Evolutionary conservation across 2,797 vertebrate species (phyloP), one percentile per base, ranked within the genome.

Genomic region (Crypturellus tataupa): DNA sequence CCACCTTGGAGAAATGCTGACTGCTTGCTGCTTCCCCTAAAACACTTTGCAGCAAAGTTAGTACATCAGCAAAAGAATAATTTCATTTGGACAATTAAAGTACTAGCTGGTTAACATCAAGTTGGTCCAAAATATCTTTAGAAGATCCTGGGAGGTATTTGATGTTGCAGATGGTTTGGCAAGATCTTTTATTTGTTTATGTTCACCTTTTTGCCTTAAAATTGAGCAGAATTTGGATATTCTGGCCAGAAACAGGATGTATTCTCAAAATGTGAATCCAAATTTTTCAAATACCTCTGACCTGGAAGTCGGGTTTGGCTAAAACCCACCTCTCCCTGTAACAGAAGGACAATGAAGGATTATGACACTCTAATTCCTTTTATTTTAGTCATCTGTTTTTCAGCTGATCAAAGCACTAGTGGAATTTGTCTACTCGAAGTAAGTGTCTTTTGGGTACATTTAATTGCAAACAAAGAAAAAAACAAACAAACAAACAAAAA

Each of bases 401-500:
- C 49, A 90, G 33, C 5, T 76, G 2, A 1, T 44, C 12, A 76
- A 58, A 71, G 19, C 46, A 31, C 17, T 62, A 75, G 23, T 68
- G 25, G 4, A 65, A 58, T 80, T 84, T 76, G 3, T 90, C 29
- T 29, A 37, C 35, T 75, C 68, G 27, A 63, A 92, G 80, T 13
- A 75, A 60, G 49, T 1, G 2, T 40, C 6, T 86, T 75, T 60
- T 84, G 27, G 58, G 2, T 44, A 11, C 20, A 31, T 1, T 21
- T 15, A 31, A 6, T 40, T 68, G 44, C 39, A 58, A 63, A 40
- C 85, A 55, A 51, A 2, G 8, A 85, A 91, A 90, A 40, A 94
- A 76, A 44, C 40, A 42, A 55, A 46, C 85, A 53, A n/a, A n/a
- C n/a, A n/a, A n/a, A n/a, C n/a, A n/a, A 91, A 90, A 40, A 94